Evolutionary conservation across 2,888 invertebrate genomes (phyloP), one percentile per base, ranked within the genome.

Genomic region (Drosophila rellima): DNA sequence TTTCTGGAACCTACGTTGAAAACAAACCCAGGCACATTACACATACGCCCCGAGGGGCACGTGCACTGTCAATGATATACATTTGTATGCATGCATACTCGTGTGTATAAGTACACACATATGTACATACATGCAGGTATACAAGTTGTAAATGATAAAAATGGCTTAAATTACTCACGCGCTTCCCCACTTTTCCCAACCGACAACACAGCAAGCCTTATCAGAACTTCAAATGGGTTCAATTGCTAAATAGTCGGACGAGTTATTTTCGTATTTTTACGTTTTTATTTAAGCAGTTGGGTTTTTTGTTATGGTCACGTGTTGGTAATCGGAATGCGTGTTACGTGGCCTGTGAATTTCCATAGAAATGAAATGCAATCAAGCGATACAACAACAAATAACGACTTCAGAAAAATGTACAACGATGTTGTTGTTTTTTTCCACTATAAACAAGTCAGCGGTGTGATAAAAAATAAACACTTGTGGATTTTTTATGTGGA

Each of bases 291-390:
- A 40, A 48, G 29, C 40, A 60, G 56, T 78, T 57, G 39, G 39
- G 8, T 47, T 63, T 73, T 64, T 64, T 64, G 66, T 67, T 75
- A 59, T 68, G 56, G 86, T 82, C 88, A 82, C 82, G 82, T 82
- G 88, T 82, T 47, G 60, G 56, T 61, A 71, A 75, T 88, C 77
- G 67, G 62, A 66, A 71, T 55, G 54, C 51, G 64, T 88, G 64
- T 88, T 80, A 82, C 86, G 82, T 85, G 65, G 54, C 42, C 55
- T 54, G 67, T 85, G 62, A 74, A 74, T 79, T 88, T 88, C 77
- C 88, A 77, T 80, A 39, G 56, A 75, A 75, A 67, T 67, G 6
- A 68, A 82, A 68, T 77, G 68, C 77, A 82, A 75, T 70, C 60
- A 63, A 74, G 74, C 78, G 52, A 35, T 8, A 26, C 52, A 57